Percentiles rank a stretch among this genome's conserved stretches.
Conservation (phyloP, 64 coral and sea anemone species). For the Montipora sp. region DNA sequence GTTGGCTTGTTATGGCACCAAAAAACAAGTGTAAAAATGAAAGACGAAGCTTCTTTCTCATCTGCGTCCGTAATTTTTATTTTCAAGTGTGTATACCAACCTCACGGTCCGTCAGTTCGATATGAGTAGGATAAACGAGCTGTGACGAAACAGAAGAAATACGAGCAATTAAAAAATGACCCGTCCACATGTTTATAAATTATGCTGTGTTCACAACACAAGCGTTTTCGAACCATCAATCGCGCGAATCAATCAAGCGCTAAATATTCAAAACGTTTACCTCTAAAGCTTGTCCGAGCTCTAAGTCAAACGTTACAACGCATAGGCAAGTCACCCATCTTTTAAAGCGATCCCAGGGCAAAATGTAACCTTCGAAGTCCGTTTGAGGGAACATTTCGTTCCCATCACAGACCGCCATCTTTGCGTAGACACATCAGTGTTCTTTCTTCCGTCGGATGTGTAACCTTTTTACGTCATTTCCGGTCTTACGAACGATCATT, state of each 20-base stretch:
- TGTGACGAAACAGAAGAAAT: constrained; percentile 39
- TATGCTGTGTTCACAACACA: constrained; percentile 20
- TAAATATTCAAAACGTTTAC: constrained; percentile 13
- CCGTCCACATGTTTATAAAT: constrained; percentile 32
- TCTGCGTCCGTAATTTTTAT: neutral
- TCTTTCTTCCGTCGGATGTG: neutral
- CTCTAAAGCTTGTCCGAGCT: constrained; percentile 96
- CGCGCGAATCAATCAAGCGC: constrained; percentile 6
- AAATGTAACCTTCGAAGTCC: constrained; percentile 59
- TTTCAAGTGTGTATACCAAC: constrained; percentile 41
- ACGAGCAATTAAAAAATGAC: neutral
- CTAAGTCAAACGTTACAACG: constrained; percentile 97
- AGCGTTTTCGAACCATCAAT: constrained; percentile 23
- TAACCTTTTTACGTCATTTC: constrained; percentile 14
- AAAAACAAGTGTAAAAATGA: too few relatives aligned
- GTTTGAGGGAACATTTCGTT: constrained; percentile 67
- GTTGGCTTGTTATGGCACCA: neutral
- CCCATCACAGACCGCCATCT: constrained; percentile 83
- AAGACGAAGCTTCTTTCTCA: too few relatives aligned
- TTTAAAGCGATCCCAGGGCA: constrained; percentile 99
- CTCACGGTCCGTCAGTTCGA: constrained; percentile 97
- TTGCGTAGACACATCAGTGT: constrained; percentile 31
- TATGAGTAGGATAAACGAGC: constrained; percentile 87
- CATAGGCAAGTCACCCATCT: constrained; percentile 99
- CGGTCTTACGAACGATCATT: neutral